Conservation (phyloP, 2,888 invertebrate species). For the Brachypterus glaber region DNA sequence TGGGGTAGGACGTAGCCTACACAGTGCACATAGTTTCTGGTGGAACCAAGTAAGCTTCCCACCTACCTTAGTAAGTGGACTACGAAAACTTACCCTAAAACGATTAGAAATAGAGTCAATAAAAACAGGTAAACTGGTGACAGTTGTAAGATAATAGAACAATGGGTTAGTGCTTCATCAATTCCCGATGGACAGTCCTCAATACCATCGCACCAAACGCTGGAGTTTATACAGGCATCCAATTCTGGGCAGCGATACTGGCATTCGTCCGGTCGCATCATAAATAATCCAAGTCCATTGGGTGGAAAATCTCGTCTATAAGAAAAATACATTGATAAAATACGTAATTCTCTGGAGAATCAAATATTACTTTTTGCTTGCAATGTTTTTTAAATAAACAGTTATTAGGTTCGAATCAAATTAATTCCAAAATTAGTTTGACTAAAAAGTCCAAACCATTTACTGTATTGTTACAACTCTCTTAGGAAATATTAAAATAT, state of each 20-base stretch:
- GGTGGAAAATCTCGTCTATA: conserved; percentile 46
- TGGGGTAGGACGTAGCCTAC: too few species aligned
- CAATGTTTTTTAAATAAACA: too few species aligned
- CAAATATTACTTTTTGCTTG: too few species aligned
- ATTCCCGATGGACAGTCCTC: conserved; percentile 71
- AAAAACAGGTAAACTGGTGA: conserved; percentile 62
- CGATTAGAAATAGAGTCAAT: conserved; percentile 39
- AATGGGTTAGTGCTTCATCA: conserved; percentile 71
- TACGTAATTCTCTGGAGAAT: too few species aligned
- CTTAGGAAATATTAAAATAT: too few species aligned
- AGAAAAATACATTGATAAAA: neutral
- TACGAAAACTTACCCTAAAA: conserved; percentile 26
- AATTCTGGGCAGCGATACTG: conserved; percentile 66
- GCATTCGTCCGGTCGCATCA: conserved; percentile 58
- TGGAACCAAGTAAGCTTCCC: too few species aligned
- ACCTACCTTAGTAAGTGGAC: too few species aligned
- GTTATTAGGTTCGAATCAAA: too few species aligned
- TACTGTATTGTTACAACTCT: too few species aligned
- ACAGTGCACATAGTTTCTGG: too few species aligned
- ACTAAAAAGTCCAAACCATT: too few species aligned
- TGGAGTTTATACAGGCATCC: conserved; percentile 70
- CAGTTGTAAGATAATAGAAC: conserved; percentile 65
- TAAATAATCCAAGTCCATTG: conserved; percentile 47
- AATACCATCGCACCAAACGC: conserved; percentile 72
- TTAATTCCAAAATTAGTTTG: too few species aligned